Percentiles rank a stretch among this genome's conserved stretches.
Evolutionary conservation across 2,113 vertebrate species (phyloP).

Genomic region (Bucco capensis): DNA sequence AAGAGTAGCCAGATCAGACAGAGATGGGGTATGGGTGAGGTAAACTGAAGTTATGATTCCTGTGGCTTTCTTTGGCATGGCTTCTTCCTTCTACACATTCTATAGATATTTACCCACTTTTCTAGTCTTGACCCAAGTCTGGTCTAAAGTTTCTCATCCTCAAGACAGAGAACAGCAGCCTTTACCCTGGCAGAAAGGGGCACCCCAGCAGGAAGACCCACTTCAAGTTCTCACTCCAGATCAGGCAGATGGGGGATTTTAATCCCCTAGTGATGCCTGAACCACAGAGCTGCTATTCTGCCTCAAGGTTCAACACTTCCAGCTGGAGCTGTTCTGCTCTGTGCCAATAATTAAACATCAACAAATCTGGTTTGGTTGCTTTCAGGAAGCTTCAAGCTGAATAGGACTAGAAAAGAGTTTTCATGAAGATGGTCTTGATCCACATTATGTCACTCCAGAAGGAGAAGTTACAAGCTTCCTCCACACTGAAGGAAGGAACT

Average conservation of each 20-base stretch:
- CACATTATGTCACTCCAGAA: background rate
- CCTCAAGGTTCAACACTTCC: background rate
- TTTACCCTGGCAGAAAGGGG: background rate
- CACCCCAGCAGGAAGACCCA: background rate
- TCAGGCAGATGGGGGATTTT: background rate
- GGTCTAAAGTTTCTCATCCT: background rate
- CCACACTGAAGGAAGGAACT: background rate
- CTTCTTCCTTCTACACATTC: background rate
- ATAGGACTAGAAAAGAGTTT: background rate
- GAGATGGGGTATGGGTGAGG: background rate
- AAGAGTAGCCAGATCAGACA: background rate
- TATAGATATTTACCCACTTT: background rate
- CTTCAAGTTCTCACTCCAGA: background rate
- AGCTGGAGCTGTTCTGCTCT: background rate
- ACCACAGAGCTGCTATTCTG: background rate
- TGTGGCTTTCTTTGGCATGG: background rate
- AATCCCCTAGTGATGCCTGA: background rate
- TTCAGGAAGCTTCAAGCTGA: background rate
- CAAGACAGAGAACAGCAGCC: background rate
- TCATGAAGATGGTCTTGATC: background rate
- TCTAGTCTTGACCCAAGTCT: background rate
- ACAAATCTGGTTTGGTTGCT: background rate
- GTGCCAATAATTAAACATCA: background rate
- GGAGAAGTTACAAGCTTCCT: slow-evolving; percentile 20
- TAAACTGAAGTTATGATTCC: background rate